Conservation (phyloP, 2,888 invertebrate genomes). For the Mellilla xanthometata region DNA sequence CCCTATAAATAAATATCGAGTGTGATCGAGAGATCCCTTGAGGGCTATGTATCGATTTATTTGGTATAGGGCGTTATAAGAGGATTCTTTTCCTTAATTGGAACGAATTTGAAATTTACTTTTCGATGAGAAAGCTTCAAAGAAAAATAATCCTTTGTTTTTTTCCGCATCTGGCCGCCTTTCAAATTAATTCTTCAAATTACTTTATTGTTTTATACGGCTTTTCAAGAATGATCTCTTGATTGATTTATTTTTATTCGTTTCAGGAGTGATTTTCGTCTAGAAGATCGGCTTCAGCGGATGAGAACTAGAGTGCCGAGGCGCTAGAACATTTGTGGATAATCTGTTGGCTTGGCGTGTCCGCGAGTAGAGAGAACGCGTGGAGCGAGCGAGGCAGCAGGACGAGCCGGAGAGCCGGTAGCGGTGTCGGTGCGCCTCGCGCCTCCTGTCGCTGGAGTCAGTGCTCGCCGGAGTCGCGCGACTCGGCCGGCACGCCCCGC, state of each 20-base stretch:
- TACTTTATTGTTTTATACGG: conserved; percentile 16
- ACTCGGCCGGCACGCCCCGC: conserved; percentile 80
- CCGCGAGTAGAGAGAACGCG: not conserved
- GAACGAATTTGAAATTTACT: conserved; percentile 43
- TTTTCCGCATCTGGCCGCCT: conserved; percentile 46
- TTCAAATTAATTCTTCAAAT: conserved; percentile 24
- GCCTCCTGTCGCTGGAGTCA: conserved; percentile 70
- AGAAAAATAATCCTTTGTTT: conserved; percentile 23
- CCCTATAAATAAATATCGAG: conserved; percentile 27
- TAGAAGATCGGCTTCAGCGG: conserved; percentile 59
- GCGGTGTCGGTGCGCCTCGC: conserved; percentile 65
- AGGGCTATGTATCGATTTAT: conserved; percentile 45
- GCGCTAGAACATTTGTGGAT: conserved; percentile 57
- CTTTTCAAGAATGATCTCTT: conserved; percentile 6
- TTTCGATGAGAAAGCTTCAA: conserved; percentile 28
- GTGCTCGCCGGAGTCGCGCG: conserved; percentile 81
- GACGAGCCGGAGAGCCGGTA: conserved; percentile 49
- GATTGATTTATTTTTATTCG: conserved; percentile 42
- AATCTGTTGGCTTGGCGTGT: conserved; percentile 34
- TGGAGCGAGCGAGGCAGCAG: not conserved
- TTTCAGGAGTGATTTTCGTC: conserved; percentile 73
- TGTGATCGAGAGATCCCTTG: conserved; percentile 36
- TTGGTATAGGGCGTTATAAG: conserved; percentile 42
- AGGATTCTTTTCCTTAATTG: conserved; percentile 52
- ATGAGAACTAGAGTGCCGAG: conserved; percentile 63